Base-by-base conservation (phyloP, 2,113 vertebrate species). In the Melanerpes formicivorus region DNA sequence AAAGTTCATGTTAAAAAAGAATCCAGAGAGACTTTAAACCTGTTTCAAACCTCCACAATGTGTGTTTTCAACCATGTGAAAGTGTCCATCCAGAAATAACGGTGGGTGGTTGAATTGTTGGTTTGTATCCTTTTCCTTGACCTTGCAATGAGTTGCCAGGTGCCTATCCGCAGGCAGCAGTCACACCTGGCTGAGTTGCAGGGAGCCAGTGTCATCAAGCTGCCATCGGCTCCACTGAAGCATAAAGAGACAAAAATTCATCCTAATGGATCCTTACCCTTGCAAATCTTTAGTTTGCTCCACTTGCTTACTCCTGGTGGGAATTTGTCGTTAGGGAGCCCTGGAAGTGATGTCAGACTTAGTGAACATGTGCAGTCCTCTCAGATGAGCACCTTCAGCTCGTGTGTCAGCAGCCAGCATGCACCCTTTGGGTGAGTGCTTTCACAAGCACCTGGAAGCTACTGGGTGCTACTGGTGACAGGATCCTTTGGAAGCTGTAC, bases 271-370 rank as follows among this genome's bases (percentile, higher is more conserved):
- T 55, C 29, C 4, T 8, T 56, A 10, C 19, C 63, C 50, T 76
- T 62, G 25, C 44, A 15, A 26, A 8, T 4, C 4, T 22, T 77
- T 90, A 17, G 3, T 44, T 74, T 76, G 23, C 58, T 72, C 58
- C 42, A 6, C 23, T 67, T 1, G 1, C 11, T 46, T 42, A 52
- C 63, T 46, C 8, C 50, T 72, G 37, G 18, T 2, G 4, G 32
- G 50, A 81, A 14, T 52, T 32, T 27, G 1, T 37, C 7, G 1
- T 52, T 1, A 0, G 3, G 21, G 22, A 65, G 50, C 27, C 42
- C 16, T 10, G 32, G 0, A 3, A 26, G 46, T 40, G 70, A n/a
- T 75, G 26, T 27, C 44, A 60, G 58, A 65, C 34, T 34, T 62
- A 26, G 75, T 29, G 25, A 50, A 60, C 54, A 65, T 30, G 44